Evolutionary conservation across 2,888 invertebrate genomes (phyloP).

Genomic region (Thereva unica): DNA sequence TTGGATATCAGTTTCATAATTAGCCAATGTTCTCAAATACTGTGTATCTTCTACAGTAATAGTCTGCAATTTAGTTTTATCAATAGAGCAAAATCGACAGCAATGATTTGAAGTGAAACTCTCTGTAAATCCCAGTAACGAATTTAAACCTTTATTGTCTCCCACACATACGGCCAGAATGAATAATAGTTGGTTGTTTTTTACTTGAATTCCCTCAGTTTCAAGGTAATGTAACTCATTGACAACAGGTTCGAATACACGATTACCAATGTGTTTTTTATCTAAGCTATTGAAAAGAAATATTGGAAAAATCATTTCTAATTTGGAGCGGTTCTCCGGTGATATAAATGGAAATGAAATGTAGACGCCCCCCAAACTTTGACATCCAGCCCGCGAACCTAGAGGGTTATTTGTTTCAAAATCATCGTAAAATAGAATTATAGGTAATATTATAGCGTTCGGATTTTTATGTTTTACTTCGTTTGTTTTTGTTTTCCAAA

Average conservation of each 20-base stretch:
- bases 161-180: neutral
- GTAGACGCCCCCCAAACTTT: too few species aligned
- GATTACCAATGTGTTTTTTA: too few species aligned
- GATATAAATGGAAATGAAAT: too few species aligned
- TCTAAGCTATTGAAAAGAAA: too few species aligned
- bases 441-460: neutral
- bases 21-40: neutral
- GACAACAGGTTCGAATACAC: too few species aligned
- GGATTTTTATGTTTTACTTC: too few species aligned
- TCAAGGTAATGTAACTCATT: too few species aligned
- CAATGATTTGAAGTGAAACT: neutral
- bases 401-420: neutral
- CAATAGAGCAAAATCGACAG: constrained; percentile 1
- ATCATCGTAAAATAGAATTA: constrained; percentile 6
- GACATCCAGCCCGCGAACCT: too few species aligned
- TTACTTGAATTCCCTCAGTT: too few species aligned
- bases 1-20: constrained; percentile 1
- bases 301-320: too few species aligned
- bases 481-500: constrained; percentile 1
- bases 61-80: neutral
- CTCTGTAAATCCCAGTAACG: neutral
- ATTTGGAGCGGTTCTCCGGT: too few species aligned
- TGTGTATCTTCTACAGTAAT: neutral
- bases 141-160: neutral
- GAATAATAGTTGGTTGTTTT: neutral